Evolutionary conservation across 2,113 vertebrate species (phyloP).

Genomic region (Rhea americana): DNA sequence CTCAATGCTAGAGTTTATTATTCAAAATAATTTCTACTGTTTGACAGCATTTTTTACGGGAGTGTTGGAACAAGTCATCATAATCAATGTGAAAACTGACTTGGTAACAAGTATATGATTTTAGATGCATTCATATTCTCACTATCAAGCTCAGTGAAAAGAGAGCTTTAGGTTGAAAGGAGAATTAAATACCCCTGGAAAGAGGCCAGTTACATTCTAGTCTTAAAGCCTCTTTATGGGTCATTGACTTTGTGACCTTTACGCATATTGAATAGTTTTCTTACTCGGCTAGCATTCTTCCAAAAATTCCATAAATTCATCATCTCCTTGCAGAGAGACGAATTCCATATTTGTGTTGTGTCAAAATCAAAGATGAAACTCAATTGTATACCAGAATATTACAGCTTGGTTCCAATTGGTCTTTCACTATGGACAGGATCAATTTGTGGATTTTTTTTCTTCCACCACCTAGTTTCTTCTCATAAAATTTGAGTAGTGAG

Average conservation of each 20-base stretch:
- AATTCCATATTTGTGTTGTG: background rate
- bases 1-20: background rate
- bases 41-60: slow-evolving; percentile 42
- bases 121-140: slow-evolving; percentile 29
- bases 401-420: background rate
- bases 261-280: background rate
- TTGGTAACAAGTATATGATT: slow-evolving; percentile 42
- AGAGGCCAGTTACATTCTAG: background rate
- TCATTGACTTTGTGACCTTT: background rate
- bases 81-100: slow-evolving; percentile 45
- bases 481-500: background rate
- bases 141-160: background rate
- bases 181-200: background rate
- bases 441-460: background rate
- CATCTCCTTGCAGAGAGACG: background rate
- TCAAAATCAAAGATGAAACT: background rate
- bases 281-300: background rate
- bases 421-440: background rate
- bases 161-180: background rate
- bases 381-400: background rate
- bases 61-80: slow-evolving; percentile 58
- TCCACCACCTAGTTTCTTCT: background rate
- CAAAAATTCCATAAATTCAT: background rate
- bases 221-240: background rate
- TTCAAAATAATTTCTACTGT: background rate